Percentiles rank a stretch among this genome's conserved stretches.
phyloP scores from a whole-genome alignment of 2,113 vertebrate species.

The Columbina picui region DNA sequence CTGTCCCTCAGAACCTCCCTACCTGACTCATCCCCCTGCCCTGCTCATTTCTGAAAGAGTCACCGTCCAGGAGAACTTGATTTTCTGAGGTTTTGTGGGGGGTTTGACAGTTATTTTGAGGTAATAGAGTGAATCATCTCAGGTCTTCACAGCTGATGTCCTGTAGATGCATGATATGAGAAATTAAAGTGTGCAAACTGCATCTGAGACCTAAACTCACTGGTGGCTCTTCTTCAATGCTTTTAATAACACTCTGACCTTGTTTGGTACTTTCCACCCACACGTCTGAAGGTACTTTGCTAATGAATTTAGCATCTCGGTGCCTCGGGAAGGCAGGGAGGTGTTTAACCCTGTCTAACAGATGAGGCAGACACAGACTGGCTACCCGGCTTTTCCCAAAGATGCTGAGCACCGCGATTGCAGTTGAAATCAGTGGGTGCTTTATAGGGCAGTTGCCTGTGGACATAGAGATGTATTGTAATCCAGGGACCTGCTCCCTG shows the following conservation, averaged over 20 bases:
- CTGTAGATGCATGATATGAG: background rate
- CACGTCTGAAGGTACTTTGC: background rate
- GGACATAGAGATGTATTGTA: background rate
- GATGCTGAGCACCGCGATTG: conserved; percentile 22
- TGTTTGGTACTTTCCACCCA: conserved; percentile 37
- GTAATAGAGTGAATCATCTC: background rate
- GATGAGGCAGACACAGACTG: background rate
- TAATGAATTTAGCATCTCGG: background rate
- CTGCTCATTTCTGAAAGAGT: background rate
- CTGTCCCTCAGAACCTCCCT: background rate
- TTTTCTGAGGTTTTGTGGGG: background rate
- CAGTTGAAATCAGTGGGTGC: background rate
- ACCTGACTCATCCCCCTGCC: background rate
- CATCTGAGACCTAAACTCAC: background rate
- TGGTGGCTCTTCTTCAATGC: background rate
- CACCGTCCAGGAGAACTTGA: background rate
- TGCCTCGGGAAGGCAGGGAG: conserved; percentile 9
- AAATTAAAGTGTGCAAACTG: background rate
- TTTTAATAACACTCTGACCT: background rate
- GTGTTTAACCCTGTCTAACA: background rate
- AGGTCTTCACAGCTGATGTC: background rate
- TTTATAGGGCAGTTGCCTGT: conserved; percentile 19
- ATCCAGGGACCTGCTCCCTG: background rate
- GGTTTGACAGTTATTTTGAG: background rate
- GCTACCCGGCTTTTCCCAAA: background rate